Evolutionary conservation across 2,888 invertebrate genomes (phyloP).

Genomic region (Crepidodera aurea): DNA sequence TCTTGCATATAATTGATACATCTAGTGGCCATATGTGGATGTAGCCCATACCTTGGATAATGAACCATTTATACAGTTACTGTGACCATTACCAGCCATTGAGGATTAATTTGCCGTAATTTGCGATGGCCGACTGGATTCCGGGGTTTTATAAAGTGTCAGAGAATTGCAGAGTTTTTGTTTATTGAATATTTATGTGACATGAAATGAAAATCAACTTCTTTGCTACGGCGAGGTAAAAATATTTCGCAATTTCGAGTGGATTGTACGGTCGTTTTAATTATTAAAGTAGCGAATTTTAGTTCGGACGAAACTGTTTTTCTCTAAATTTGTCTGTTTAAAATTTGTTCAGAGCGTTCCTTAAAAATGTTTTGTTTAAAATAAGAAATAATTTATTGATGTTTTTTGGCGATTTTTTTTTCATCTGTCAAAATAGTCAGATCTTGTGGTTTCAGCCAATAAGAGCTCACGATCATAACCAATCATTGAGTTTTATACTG

Average conservation of each 20-base stretch:
- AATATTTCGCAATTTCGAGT: background rate
- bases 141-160: conserved; percentile 6
- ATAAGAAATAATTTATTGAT: no score
- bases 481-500: no score
- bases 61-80: conserved; percentile 32
- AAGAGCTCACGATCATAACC: no score
- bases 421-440: no score
- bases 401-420: no score
- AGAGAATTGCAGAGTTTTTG: conserved; percentile 12
- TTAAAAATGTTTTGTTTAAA: no score
- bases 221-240: background rate
- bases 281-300: no score
- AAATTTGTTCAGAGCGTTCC: no score
- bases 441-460: no score
- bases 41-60: conserved; percentile 31
- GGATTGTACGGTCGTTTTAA: background rate
- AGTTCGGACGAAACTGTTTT: no score
- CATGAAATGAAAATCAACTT: background rate
- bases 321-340: no score
- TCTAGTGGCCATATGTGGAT: conserved; percentile 21
- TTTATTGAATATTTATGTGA: conserved; percentile 1
- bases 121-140: conserved; percentile 20
- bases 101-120: conserved; percentile 28
- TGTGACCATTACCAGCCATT: conserved; percentile 19
- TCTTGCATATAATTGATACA: conserved; percentile 36